Percentiles rank a stretch among this genome's conserved stretches.
phyloP scores from a whole-genome alignment of 2,888 invertebrate genomes.

The Melieria picta region DNA sequence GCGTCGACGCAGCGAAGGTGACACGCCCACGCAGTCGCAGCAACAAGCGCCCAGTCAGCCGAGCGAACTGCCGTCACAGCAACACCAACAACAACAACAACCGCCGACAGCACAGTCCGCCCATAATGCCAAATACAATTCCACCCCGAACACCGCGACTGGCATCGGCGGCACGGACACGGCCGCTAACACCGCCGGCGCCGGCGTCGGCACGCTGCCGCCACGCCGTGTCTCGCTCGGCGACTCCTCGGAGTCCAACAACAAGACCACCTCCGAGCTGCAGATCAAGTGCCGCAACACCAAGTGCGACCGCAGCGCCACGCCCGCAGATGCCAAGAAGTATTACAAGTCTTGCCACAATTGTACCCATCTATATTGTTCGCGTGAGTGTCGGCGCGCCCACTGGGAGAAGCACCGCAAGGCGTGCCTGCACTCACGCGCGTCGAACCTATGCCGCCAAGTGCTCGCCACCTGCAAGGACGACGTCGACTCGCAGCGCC shows the following conservation, averaged over 20 bases:
- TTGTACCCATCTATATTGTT: conserved; percentile 94
- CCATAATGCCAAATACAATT: conserved; percentile 25
- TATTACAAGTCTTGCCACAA: conserved; percentile 93
- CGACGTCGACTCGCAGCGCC: conserved; percentile 77
- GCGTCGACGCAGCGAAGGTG: conserved; percentile 74
- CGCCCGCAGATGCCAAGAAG: conserved; percentile 79
- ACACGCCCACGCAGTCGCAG: conserved; percentile 64
- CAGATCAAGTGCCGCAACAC: conserved; percentile 81
- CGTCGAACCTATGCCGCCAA: conserved; percentile 88
- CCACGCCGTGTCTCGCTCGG: conserved; percentile 72
- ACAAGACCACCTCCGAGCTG: conserved; percentile 58
- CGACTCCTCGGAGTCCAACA: conserved; percentile 68
- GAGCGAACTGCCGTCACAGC: conserved; percentile 37
- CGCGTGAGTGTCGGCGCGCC: conserved; percentile 86
- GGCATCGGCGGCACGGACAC: conserved; percentile 24
- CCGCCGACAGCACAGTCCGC: conserved; percentile 22
- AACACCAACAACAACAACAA: conserved; percentile 44
- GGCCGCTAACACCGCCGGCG: conserved; percentile 38
- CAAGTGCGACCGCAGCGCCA: conserved; percentile 79
- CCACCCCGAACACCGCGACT: conserved; percentile 33
- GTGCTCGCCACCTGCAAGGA: conserved; percentile 84
- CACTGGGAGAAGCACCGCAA: conserved; percentile 95
- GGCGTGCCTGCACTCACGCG: conserved; percentile 89
- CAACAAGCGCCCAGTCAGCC: conserved; percentile 45
- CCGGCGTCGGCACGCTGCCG: conserved; percentile 44